A percentile compares a stretch with the other conserved stretches of the same genome.
Conservation (phyloP, 2,888 invertebrate genomes). For the Incurvaria masculella region DNA sequence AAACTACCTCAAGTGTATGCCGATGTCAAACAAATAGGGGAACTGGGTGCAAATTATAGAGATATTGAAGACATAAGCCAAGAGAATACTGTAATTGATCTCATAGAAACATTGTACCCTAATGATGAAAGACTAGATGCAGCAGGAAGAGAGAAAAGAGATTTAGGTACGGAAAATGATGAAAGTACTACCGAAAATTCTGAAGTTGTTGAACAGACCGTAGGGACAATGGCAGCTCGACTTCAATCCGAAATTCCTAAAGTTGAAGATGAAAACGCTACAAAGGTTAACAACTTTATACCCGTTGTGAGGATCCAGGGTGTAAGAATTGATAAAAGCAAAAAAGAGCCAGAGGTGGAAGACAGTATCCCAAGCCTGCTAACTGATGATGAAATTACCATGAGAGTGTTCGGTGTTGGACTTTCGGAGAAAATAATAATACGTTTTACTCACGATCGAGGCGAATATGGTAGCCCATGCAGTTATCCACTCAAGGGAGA, state of each 20-base stretch:
- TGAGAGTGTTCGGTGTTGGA: slow-evolving; percentile 36
- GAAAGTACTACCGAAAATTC: no score
- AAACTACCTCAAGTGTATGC: slow-evolving; percentile 5
- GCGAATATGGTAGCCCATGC: slow-evolving; percentile 22
- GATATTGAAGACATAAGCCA: no score
- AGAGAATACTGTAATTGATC: not conserved
- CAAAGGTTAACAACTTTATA: not conserved
- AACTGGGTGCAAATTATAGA: slow-evolving; percentile 3
- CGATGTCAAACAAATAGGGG: slow-evolving; percentile 15
- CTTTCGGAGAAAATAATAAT: slow-evolving; percentile 31
- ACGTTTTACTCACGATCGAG: slow-evolving; percentile 34
- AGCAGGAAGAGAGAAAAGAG: slow-evolving; percentile 5
- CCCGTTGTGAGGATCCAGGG: no score
- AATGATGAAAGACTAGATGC: no score
- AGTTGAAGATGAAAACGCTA: no score
- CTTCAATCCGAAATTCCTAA: no score
- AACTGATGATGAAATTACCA: not conserved
- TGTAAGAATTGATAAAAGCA: no score
- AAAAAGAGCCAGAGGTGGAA: no score
- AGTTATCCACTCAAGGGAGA: slow-evolving; percentile 29
- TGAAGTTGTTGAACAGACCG: no score
- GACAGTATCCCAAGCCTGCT: no score
- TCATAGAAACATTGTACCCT: not conserved
- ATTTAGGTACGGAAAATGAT: slow-evolving; percentile 2
- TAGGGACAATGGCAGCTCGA: no score